Percentiles rank a stretch among this genome's conserved stretches.
phyloP scores from a whole-genome alignment of 2,113 vertebrate species.

The Crotalus helleri region DNA sequence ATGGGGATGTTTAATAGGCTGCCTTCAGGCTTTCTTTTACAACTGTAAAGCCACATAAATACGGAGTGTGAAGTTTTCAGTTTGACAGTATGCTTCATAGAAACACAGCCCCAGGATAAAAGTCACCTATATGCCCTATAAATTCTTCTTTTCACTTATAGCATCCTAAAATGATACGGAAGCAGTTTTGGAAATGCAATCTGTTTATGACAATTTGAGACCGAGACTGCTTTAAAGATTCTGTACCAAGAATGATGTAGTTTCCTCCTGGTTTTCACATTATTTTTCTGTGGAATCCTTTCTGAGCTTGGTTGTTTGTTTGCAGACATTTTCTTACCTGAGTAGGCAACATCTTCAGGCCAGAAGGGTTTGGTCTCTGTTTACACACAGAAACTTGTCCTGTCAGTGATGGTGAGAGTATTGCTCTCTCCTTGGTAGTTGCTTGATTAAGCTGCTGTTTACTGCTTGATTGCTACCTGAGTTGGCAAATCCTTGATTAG shows the following conservation, averaged over 20 bases:
- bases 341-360: not conserved
- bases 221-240: not conserved
- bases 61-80: constrained; percentile 10
- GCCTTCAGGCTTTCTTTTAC: constrained; percentile 20
- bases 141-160: constrained; percentile 6
- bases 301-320: not conserved
- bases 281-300: not conserved
- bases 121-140: constrained; percentile 17
- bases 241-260: not conserved
- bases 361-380: not conserved
- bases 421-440: not conserved
- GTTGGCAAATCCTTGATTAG: no score
- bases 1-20: constrained; percentile 5
- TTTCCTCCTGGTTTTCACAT: not conserved
- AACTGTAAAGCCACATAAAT: constrained; percentile 26
- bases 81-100: constrained; percentile 19
- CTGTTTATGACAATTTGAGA: not conserved
- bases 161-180: not conserved
- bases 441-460: not conserved
- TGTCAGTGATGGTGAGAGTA: not conserved
- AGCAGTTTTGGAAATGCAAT: not conserved
- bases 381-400: not conserved
- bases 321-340: not conserved
- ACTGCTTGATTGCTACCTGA: not conserved
- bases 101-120: not conserved